Conservation (phyloP, 2,113 vertebrate genomes). For the Odobenus rosmarus region DNA sequence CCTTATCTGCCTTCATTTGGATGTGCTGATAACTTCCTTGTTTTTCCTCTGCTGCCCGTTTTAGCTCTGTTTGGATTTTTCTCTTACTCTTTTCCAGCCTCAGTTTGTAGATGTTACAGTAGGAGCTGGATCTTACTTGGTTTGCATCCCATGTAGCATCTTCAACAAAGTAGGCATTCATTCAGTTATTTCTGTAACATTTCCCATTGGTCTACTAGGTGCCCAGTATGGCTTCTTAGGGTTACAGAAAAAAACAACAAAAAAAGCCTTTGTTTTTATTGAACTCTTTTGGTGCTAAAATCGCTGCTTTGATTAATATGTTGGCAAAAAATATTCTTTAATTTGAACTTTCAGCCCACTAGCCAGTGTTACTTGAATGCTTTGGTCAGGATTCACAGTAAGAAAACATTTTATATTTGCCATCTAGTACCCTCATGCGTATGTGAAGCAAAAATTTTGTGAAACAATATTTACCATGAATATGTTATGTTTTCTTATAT, state of each 20-base stretch:
- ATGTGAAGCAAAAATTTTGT: background rate
- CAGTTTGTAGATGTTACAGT: background rate
- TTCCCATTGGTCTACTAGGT: fast-evolving
- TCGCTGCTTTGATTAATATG: background rate
- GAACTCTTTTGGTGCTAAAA: background rate
- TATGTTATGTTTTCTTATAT: background rate
- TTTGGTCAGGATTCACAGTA: background rate
- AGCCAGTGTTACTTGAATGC: background rate
- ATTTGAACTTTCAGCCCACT: background rate
- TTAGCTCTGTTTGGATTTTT: background rate
- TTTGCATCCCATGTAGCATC: background rate
- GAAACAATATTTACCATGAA: background rate
- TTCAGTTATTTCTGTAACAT: background rate
- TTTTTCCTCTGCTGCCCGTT: background rate
- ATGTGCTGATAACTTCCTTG: fast-evolving
- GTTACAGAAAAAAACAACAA: background rate
- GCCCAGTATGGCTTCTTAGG: background rate
- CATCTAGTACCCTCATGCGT: background rate
- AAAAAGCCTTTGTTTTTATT: background rate
- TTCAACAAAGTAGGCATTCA: background rate
- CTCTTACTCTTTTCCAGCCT: background rate
- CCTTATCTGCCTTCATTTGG: background rate
- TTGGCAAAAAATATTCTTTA: background rate
- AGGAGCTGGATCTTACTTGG: background rate
- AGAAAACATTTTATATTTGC: background rate